These are phyloP conservation scores for Philypnodon macrostomus DNA, from an alignment of 2,797 vertebrate genomes.

Conservation along the genomic window DNA sequence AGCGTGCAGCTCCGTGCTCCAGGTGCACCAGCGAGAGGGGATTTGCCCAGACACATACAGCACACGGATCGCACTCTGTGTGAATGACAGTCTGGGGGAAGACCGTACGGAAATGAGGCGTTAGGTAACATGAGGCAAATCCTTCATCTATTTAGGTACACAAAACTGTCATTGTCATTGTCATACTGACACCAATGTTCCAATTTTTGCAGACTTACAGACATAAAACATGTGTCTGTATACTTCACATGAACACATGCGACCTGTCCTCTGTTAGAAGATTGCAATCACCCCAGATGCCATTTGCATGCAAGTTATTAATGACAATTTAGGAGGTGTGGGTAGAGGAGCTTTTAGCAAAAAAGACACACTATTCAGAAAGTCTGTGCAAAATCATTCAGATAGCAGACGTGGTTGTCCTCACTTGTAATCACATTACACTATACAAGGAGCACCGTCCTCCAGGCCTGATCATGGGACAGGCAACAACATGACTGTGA, in stretches of 20 bases:
- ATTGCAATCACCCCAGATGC: slow-evolving; percentile 22
- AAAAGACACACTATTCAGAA: slow-evolving; percentile 42
- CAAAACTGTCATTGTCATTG: neutral
- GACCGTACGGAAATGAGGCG: no score
- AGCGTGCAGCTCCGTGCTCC: no score
- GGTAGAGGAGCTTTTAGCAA: slow-evolving; percentile 57
- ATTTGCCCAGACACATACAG: no score
- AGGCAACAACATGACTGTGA: slow-evolving; percentile 30
- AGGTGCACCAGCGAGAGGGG: no score
- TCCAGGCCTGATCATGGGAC: slow-evolving; percentile 14
- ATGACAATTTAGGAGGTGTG: slow-evolving; percentile 65
- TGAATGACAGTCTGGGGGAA: no score
- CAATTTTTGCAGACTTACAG: neutral
- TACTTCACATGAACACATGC: neutral
- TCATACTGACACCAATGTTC: slow-evolving; percentile 2
- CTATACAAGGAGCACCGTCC: slow-evolving; percentile 16
- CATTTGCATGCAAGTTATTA: slow-evolving; percentile 52
- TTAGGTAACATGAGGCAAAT: neutral
- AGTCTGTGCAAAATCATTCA: slow-evolving; percentile 47
- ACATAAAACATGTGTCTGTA: neutral
- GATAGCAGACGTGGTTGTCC: slow-evolving; percentile 22
- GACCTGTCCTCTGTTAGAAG: slow-evolving; percentile 13
- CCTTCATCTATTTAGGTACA: neutral
- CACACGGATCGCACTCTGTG: no score
- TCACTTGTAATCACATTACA: slow-evolving; percentile 26